phyloP scores from a whole-genome alignment of 2,888 invertebrate genomes.

The Lacanobia oleracea region DNA sequence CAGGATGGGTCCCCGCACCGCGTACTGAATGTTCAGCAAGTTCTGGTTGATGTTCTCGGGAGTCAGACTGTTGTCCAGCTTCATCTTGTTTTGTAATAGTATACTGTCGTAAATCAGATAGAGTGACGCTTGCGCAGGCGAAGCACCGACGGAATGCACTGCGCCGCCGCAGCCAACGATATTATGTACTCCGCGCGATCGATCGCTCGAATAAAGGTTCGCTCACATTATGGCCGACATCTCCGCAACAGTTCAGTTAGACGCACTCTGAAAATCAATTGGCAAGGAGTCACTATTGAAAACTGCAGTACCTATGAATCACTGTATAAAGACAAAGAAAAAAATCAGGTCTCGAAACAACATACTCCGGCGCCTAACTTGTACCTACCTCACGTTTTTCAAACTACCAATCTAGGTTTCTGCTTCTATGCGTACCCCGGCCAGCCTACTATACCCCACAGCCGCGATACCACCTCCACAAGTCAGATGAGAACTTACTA shows the following conservation, averaged over 20 bases:
- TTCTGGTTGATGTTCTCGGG: constrained; percentile 92
- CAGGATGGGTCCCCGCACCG: constrained; percentile 95
- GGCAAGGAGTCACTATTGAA: too few relatives aligned
- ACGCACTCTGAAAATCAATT: too few relatives aligned
- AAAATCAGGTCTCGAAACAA: too few relatives aligned
- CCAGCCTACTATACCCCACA: too few relatives aligned
- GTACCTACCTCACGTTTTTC: too few relatives aligned
- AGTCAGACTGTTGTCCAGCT: constrained; percentile 71
- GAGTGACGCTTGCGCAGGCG: constrained; percentile 15
- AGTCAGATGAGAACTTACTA: too few relatives aligned
- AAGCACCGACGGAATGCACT: constrained; percentile 9
- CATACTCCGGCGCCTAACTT: too few relatives aligned
- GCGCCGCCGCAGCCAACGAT: neutral
- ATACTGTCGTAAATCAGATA: neutral
- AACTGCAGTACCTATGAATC: too few relatives aligned
- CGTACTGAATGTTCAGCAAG: constrained; percentile 94
- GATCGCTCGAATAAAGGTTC: neutral
- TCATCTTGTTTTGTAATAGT: constrained; percentile 65
- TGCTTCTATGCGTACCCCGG: too few relatives aligned
- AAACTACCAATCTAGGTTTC: too few relatives aligned
- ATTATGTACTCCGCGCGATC: constrained; percentile 41
- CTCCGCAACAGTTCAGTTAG: neutral
- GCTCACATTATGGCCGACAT: constrained; percentile 19
- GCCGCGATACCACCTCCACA: too few relatives aligned
- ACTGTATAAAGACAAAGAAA: too few relatives aligned